Conservation (phyloP, 2,113 vertebrate genomes). For the Tyto alba region DNA sequence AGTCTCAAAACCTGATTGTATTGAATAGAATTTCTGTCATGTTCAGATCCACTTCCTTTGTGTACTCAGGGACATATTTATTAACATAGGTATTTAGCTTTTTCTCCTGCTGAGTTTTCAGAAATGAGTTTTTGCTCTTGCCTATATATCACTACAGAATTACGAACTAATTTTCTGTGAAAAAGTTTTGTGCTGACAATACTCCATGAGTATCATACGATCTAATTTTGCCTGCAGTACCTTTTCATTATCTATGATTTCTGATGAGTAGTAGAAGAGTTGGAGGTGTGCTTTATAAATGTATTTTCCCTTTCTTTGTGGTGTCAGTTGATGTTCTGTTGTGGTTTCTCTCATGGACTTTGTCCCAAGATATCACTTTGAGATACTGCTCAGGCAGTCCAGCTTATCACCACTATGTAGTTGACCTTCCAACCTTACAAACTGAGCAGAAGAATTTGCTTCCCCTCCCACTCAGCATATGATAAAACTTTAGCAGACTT, state of each 20-base stretch:
- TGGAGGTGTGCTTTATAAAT: not conserved
- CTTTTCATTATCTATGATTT: not conserved
- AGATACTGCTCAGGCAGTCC: not conserved
- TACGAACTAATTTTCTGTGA: not conserved
- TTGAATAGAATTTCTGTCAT: not conserved
- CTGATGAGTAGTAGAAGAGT: not conserved
- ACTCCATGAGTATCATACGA: not conserved
- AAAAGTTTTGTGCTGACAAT: not conserved
- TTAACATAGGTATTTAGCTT: not conserved
- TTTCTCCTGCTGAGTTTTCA: not conserved
- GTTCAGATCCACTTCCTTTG: not conserved
- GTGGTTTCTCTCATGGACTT: not conserved
- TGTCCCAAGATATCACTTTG: too few species aligned
- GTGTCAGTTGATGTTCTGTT: not conserved
- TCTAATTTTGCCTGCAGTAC: not conserved
- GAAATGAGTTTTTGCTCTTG: not conserved
- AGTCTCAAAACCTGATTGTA: not conserved
- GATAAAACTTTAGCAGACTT: not conserved
- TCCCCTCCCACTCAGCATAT: not conserved
- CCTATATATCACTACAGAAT: not conserved
- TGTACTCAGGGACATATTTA: not conserved
- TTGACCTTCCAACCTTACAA: not conserved
- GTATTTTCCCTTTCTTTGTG: not conserved
- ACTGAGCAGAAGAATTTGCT: not conserved
- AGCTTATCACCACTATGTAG: not conserved